These are phyloP conservation scores for Enteromius anoplus DNA, from an alignment of 2,797 vertebrate genomes.

Conservation along the genomic window DNA sequence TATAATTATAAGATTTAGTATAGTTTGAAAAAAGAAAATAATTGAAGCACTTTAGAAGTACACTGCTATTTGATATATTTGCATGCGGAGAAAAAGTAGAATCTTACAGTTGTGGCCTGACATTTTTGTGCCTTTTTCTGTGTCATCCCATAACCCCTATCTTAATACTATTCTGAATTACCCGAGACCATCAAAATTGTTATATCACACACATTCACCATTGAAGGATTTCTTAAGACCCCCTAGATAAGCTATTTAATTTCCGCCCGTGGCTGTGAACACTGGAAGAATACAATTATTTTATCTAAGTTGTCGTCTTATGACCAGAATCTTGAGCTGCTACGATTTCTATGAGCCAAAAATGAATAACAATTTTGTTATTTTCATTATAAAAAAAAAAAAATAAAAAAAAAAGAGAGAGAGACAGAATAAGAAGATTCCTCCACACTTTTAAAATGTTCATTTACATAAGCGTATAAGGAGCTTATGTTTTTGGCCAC, in stretches of 20 bases:
- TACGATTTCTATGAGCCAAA: conserved; percentile 64
- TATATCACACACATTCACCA: conserved; percentile 47
- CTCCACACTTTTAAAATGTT: conserved; percentile 64
- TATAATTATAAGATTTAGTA: background rate
- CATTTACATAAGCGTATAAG: conserved; percentile 79
- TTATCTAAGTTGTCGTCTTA: conserved; percentile 66
- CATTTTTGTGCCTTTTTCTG: conserved; percentile 27
- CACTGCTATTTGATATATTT: background rate
- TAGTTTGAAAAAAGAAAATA: background rate
- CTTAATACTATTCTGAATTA: conserved; percentile 48
- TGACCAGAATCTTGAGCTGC: conserved; percentile 63
- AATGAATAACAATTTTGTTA: conserved; percentile 67
- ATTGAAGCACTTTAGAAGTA: conserved; percentile 5
- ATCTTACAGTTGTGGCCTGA: conserved; percentile 22
- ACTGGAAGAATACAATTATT: conserved; percentile 64
- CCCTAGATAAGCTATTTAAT: conserved; percentile 65
- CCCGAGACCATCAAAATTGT: conserved; percentile 47
- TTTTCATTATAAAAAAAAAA: conserved; percentile 58
- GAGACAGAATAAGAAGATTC: no score
- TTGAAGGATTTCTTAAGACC: conserved; percentile 58
- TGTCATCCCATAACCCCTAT: conserved; percentile 33
- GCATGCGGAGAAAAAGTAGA: background rate
- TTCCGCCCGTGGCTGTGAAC: conserved; percentile 55
- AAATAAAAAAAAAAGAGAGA: no score
- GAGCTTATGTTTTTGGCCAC: conserved; percentile 71